Conservation (phyloP, 2,113 vertebrate genomes). For the Carassius gibelio region DNA sequence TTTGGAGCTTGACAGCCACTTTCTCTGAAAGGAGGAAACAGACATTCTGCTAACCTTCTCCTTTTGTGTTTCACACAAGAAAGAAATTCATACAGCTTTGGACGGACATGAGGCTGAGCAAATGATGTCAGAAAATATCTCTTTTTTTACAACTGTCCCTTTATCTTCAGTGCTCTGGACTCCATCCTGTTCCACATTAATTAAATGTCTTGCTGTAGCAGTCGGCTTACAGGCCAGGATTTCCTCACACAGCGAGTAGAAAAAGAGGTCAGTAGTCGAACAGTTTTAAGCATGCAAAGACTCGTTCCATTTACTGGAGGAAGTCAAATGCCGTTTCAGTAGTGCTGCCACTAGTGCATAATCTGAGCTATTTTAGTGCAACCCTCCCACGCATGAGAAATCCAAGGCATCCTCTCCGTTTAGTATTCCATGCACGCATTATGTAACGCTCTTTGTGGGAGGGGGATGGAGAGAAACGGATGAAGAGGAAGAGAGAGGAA, state of each 20-base stretch:
- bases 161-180: neutral
- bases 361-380: constrained; percentile 68
- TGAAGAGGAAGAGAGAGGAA: constrained; percentile 41
- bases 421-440: constrained; percentile 72
- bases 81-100: neutral
- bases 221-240: neutral
- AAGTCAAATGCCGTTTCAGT: constrained; percentile 34
- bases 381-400: constrained; percentile 70
- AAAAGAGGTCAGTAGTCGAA: neutral
- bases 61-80: neutral
- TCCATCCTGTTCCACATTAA: neutral
- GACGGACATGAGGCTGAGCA: neutral
- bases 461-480: constrained; percentile 18
- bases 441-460: constrained; percentile 69
- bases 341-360: constrained; percentile 41
- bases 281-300: constrained; percentile 11
- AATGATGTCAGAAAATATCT: neutral
- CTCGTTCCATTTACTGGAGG: constrained; percentile 27
- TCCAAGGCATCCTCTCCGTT: constrained; percentile 66
- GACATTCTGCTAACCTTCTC: neutral
- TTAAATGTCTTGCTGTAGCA: neutral
- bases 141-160: neutral
- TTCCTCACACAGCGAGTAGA: neutral
- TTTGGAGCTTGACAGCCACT: neutral
- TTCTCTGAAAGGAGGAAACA: neutral